Evolutionary conservation across 2,888 invertebrate species (phyloP), one percentile per base, ranked within the genome.

Genomic region (Eugnorisma glareosa): DNA sequence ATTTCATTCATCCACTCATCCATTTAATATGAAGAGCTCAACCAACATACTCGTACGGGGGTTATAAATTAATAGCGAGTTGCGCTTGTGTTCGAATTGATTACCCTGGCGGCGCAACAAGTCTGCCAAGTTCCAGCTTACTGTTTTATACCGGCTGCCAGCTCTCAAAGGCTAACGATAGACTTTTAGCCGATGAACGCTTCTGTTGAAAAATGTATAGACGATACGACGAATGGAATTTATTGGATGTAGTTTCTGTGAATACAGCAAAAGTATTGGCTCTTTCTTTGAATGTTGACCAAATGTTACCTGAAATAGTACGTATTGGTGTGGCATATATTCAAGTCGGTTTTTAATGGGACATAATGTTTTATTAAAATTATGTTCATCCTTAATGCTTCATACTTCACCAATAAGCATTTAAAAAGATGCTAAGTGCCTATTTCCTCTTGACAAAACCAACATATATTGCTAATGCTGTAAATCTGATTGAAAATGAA

Each of bases 11-110:
- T 57, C 18, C 61, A 77, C 35, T 37, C 54, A 64, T 61, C 48
- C 69, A 78, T 78, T 71, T 83, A 73, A 83, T 79, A 71, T 67
- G 63, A 64, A 57, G 18, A 61, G 82, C 69, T 61, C n/a, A 31
- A 10, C 51, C 35, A 45, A 61, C 59, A 77, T 64, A 66, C 54
- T 75, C 48, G 35, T 57, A 43, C 8, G n/a, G 15, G 43, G 24
- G 79, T 69, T 79, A 79, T 77, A 76, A 84, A 86, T 86, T 40
- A 86, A 82, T 63, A 82, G 79, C 28, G 13, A 82, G 79, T 83
- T 75, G 73, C 24, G 75, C 67, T 77, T 61, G 77, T 75, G 66
- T 79, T 73, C 67, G 59, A 79, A 74, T 77, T 84, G 72, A 86
- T 86, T 74, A 79, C 79, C 67, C 51, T 35, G 70, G 13, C 63